Base-by-base conservation (phyloP, 1,140 invertebrate genomes). In the Steinernema khuongi region DNA sequence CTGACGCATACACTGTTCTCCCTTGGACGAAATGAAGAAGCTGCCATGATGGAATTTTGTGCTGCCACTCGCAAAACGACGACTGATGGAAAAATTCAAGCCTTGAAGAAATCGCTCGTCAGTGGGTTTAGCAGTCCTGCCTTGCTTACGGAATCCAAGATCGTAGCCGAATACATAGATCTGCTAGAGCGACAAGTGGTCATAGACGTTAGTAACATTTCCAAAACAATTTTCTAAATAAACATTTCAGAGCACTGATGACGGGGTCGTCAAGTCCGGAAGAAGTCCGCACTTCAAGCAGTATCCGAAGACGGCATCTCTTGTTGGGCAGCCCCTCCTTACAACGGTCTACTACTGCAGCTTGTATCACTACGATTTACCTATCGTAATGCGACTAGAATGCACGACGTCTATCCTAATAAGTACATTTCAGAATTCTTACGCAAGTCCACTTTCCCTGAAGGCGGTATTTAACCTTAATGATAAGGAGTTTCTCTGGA, bases 21-120 rank as follows among this genome's bases (percentile, higher is more conserved):
- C 4, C 50, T 60, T 11, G 50, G 50, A 11, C 50, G 50, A 26
- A 60, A 60, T 60, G 50, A 60, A 60, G 50, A 60, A 60, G 50
- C 50, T 26, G 50, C 50, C 14, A 60, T 60, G 50, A 60, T 26
- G 11, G 50, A 60, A 60, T 60, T 60, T 60, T 60, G 50, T 60
- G 14, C 50, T 7, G 50, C 50, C 4, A 60, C 22, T 4, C 50
- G 50, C 4, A 60, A 22, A 60, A 14, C 50, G 19, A 60, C 50
- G 11, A 22, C 26, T 26, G 50, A 60, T 22, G 50, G 50, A 11
- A 60, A 60, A 26, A 60, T 60, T 26, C 50, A 60, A 26, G 50
- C 50, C 4, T 60, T 60, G 50, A 60, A 60, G 19, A 60, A 60
- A 22, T 17, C 50, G 19, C 11, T 60, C 4, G 26, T 7, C 19